These are phyloP conservation scores for Semicossyphus pulcher DNA, from an alignment of 2,113 vertebrate genomes.

Conservation along the genomic window DNA sequence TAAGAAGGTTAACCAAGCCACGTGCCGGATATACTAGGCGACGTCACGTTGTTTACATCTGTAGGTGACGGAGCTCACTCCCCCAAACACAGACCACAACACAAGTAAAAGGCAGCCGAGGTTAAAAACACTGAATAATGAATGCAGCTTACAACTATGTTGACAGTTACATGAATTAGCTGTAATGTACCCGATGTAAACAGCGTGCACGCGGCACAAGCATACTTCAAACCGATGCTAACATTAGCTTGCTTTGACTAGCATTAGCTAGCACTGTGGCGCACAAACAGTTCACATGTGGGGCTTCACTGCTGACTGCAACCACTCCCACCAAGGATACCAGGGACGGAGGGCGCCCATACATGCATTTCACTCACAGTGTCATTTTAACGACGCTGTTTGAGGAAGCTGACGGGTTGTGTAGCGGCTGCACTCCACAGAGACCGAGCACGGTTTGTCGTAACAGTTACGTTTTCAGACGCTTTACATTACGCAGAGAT, in stretches of 20 bases:
- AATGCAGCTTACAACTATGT: background rate
- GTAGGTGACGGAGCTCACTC: slow-evolving; percentile 38
- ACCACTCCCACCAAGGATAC: slow-evolving; percentile 70
- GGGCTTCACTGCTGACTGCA: slow-evolving; percentile 38
- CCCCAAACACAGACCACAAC: background rate
- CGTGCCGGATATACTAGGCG: slow-evolving; percentile 53
- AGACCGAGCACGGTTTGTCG: background rate
- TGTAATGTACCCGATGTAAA: background rate
- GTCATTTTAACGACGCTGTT: background rate
- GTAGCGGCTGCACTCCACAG: background rate
- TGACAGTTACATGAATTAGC: background rate
- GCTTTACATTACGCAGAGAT: background rate
- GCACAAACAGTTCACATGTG: slow-evolving; percentile 63
- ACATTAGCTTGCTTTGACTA: background rate
- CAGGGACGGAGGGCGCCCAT: slow-evolving; percentile 17
- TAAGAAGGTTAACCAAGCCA: slow-evolving; percentile 46
- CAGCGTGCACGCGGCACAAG: background rate
- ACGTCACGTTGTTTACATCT: slow-evolving; percentile 84
- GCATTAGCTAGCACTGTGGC: slow-evolving; percentile 43
- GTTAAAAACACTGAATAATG: background rate
- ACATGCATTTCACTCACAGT: background rate
- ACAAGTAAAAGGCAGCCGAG: background rate
- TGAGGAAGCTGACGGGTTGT: background rate
- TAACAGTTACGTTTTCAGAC: background rate
- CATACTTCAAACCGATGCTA: slow-evolving; percentile 3